A percentile compares a stretch with the other conserved stretches of the same genome.
These are phyloP conservation scores for Amiota communis DNA, from an alignment of 2,888 invertebrate genomes.

Conservation along the genomic window DNA sequence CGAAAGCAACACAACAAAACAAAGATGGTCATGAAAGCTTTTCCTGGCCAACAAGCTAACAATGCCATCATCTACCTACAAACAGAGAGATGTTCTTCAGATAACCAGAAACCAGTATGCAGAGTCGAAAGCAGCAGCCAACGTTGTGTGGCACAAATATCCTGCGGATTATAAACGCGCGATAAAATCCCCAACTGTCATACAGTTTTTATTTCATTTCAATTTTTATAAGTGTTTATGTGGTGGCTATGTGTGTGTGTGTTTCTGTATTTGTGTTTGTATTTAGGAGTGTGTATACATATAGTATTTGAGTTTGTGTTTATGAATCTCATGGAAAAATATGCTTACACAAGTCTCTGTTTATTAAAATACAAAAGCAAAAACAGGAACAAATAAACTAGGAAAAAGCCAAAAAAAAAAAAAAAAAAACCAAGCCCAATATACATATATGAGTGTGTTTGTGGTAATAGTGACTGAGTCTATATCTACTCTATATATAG, in stretches of 20 bases:
- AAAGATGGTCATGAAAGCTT: constrained; percentile 19
- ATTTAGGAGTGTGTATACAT: not conserved
- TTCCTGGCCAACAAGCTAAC: too few relatives aligned
- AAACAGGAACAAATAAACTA: not conserved
- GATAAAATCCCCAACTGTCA: constrained; percentile 55
- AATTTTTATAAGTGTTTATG: not conserved
- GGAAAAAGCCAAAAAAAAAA: not conserved
- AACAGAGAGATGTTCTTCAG: too few relatives aligned
- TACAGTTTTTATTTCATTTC: constrained; percentile 41
- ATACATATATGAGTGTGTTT: constrained; percentile 10
- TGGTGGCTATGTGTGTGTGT: not conserved
- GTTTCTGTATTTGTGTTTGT: not conserved
- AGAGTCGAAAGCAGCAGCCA: not conserved
- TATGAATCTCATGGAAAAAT: not conserved
- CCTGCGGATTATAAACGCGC: constrained; percentile 56
- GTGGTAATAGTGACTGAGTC: not conserved
- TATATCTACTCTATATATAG: constrained; percentile 1
- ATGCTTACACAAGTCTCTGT: constrained; percentile 16
- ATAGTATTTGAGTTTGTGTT: not conserved
- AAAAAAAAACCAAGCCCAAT: not conserved
- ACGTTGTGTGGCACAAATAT: constrained; percentile 33
- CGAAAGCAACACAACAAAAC: constrained; percentile 4
- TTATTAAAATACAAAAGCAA: constrained; percentile 12
- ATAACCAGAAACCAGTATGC: too few relatives aligned
- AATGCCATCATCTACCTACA: too few relatives aligned